phyloP scores from a whole-genome alignment of 2,113 vertebrate species.

The Zosterops borbonicus region DNA sequence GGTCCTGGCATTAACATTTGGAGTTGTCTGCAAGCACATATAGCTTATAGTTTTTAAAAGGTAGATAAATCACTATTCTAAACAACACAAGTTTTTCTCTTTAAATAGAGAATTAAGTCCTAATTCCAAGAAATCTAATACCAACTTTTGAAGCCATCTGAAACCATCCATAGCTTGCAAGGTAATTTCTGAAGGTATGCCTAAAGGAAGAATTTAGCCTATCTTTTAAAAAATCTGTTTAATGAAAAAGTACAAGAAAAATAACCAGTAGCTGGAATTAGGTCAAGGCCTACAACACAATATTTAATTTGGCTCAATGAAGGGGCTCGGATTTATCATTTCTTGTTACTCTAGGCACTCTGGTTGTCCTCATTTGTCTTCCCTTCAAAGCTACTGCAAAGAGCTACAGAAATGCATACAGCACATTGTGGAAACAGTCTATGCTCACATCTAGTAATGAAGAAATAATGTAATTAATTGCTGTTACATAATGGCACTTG shows the following conservation, averaged over 20 bases:
- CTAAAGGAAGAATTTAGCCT: not conserved
- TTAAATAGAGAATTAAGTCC: not conserved
- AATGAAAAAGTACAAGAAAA: not conserved
- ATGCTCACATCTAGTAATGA: conserved; percentile 19
- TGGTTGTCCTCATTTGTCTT: conserved; percentile 32
- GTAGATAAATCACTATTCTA: not conserved
- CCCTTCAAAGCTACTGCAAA: not conserved
- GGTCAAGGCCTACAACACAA: not conserved
- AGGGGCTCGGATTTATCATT: conserved; percentile 19
- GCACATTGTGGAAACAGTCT: not conserved
- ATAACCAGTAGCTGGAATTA: not conserved
- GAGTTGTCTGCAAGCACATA: not conserved
- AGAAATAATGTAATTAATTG: conserved; percentile 54
- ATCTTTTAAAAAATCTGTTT: not conserved
- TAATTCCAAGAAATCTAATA: not conserved
- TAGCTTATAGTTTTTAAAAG: not conserved
- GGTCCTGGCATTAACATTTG: not conserved
- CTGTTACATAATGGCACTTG: conserved; percentile 38
- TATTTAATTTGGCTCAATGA: conserved; percentile 11
- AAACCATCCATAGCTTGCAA: not conserved
- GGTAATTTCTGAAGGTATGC: not conserved
- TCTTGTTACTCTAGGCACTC: conserved; percentile 11
- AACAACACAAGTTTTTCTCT: not conserved
- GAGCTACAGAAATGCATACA: not conserved
- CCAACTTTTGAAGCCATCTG: not conserved